Conservation (phyloP, 2,888 invertebrate genomes). For the Tromatobia lineatoria region DNA sequence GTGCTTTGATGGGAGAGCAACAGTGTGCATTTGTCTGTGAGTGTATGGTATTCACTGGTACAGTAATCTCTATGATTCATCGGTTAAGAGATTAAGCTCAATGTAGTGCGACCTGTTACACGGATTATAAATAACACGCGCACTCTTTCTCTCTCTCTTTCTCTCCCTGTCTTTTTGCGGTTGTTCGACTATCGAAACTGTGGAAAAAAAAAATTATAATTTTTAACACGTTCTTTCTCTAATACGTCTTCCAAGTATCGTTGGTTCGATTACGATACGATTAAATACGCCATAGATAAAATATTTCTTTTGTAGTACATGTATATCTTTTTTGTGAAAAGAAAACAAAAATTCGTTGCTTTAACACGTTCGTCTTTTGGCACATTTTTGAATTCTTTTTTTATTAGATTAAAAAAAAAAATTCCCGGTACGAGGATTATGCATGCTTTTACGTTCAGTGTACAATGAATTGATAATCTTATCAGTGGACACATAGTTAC, state of each 20-base stretch:
- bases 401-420: no score
- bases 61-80: constrained; percentile 75
- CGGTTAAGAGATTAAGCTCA: constrained; percentile 71
- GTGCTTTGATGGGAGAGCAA: constrained; percentile 37
- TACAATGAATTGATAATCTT: constrained; percentile 9
- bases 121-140: constrained; percentile 53
- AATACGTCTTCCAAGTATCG: background rate
- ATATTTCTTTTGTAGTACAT: background rate
- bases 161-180: background rate
- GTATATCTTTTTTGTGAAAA: background rate
- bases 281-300: constrained; percentile 23
- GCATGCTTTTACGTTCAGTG: no score
- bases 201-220: background rate
- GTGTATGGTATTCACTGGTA: constrained; percentile 64
- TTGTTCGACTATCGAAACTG: constrained; percentile 14
- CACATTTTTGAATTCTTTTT: no score
- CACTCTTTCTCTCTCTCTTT: background rate
- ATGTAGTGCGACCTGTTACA: constrained; percentile 52
- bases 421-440: no score
- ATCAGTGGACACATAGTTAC: background rate
- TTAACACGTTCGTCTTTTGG: no score
- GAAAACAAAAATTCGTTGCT: no score
- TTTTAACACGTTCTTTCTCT: background rate
- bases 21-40: constrained; percentile 23
- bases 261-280: constrained; percentile 1